phyloP scores from a whole-genome alignment of 2,113 vertebrate genomes.

The Lanius collurio region DNA sequence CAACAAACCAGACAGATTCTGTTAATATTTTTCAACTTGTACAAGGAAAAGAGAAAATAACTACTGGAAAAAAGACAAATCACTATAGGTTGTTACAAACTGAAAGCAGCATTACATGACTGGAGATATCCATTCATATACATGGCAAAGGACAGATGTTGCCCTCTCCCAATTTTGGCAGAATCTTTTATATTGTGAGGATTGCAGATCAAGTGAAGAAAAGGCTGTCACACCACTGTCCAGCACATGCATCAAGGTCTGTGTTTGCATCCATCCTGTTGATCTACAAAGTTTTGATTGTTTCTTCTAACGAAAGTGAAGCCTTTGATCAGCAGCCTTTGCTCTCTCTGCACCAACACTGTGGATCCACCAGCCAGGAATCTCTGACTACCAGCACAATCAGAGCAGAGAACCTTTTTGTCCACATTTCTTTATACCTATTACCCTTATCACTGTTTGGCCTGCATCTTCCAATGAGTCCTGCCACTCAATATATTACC shows the following conservation, averaged over 20 bases:
- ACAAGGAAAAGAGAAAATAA: neutral
- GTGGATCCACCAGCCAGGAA: neutral
- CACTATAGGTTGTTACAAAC: neutral
- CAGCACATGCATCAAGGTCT: neutral
- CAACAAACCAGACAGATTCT: neutral
- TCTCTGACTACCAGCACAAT: neutral
- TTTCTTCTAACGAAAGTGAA: neutral
- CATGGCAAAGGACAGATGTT: neutral
- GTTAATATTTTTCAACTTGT: neutral
- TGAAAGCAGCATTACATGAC: neutral
- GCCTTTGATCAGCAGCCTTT: neutral
- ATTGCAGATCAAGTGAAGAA: neutral
- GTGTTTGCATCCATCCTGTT: neutral
- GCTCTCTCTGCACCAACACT: neutral
- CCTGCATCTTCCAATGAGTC: neutral
- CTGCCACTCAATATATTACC: neutral
- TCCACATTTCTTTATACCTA: neutral
- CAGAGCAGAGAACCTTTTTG: neutral
- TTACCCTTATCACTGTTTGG: neutral
- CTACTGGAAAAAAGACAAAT: neutral
- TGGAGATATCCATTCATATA: neutral
- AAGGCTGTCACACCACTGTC: neutral
- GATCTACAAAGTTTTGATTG: neutral
- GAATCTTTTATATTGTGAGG: neutral
- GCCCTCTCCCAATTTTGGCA: neutral